Conservation (phyloP, 2,888 invertebrate genomes). For the Lissonota sp. region DNA sequence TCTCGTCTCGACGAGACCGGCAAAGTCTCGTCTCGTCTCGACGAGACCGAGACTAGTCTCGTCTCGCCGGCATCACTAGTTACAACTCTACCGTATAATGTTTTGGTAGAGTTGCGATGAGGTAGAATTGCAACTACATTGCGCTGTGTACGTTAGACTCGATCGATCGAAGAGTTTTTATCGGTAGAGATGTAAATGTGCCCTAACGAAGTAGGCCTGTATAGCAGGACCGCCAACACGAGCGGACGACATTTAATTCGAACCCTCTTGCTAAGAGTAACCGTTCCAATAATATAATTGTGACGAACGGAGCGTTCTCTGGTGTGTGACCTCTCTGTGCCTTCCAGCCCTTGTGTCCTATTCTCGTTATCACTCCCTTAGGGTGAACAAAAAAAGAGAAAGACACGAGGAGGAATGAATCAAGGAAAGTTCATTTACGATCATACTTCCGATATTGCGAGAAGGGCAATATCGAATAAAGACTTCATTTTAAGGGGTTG, state of each 20-base stretch:
- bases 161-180: too few relatives aligned
- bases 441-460: not conserved
- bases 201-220: constrained; percentile 12
- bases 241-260: constrained; percentile 58
- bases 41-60: too few relatives aligned
- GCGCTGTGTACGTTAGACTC: too few relatives aligned
- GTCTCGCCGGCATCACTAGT: too few relatives aligned
- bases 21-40: too few relatives aligned
- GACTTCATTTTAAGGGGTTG: too few relatives aligned
- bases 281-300: constrained; percentile 52
- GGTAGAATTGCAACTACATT: too few relatives aligned
- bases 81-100: too few relatives aligned
- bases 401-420: constrained; percentile 5
- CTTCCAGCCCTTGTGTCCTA: not conserved
- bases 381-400: constrained; percentile 12
- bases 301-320: constrained; percentile 55
- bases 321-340: not conserved
- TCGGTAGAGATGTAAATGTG: too few relatives aligned
- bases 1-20: too few relatives aligned
- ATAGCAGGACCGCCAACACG: constrained; percentile 30
- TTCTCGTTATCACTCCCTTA: constrained; percentile 43
- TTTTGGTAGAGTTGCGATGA: too few relatives aligned
- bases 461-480: too few relatives aligned
- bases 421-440: not conserved
- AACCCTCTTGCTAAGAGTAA: constrained; percentile 20